Percentiles rank a stretch among this genome's conserved stretches.
phyloP scores from a whole-genome alignment of 2,888 invertebrate genomes.

The Argyresthia goedartella region DNA sequence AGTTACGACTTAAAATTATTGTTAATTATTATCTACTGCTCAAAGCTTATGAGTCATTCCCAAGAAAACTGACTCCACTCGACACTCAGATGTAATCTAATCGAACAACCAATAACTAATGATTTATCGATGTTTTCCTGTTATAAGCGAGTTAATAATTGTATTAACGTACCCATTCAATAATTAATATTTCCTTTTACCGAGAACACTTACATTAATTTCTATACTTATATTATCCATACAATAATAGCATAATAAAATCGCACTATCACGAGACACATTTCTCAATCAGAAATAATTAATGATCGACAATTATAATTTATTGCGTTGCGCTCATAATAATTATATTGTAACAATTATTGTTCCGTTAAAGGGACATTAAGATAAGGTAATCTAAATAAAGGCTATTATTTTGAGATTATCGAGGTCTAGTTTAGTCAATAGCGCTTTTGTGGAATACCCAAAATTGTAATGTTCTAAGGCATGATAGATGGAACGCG shows the following conservation, averaged over 20 bases:
- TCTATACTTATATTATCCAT: no score
- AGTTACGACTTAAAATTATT: no score
- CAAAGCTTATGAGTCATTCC: no score
- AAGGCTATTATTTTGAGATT: no score
- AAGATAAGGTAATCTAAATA: slow-evolving; percentile 34
- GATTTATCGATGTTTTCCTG: background rate
- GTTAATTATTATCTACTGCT: no score
- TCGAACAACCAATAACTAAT: slow-evolving; percentile 35
- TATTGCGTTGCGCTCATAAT: slow-evolving; percentile 46
- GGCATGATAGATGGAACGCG: no score
- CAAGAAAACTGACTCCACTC: no score
- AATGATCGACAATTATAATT: slow-evolving; percentile 46
- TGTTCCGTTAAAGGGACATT: slow-evolving; percentile 52
- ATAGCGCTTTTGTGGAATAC: no score
- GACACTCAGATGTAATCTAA: slow-evolving; percentile 15
- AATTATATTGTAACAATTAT: slow-evolving; percentile 65
- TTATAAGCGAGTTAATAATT: background rate
- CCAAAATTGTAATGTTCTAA: no score
- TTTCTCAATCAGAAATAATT: slow-evolving; percentile 57
- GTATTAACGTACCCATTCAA: slow-evolving; percentile 7
- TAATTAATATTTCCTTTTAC: slow-evolving; percentile 7
- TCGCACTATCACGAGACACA: slow-evolving; percentile 22
- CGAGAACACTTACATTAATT: no score
- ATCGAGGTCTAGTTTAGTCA: no score
- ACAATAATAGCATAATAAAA: background rate